These are phyloP conservation scores for Tetragonisca angustula DNA, from an alignment of 2,888 invertebrate genomes.

Conservation along the genomic window DNA sequence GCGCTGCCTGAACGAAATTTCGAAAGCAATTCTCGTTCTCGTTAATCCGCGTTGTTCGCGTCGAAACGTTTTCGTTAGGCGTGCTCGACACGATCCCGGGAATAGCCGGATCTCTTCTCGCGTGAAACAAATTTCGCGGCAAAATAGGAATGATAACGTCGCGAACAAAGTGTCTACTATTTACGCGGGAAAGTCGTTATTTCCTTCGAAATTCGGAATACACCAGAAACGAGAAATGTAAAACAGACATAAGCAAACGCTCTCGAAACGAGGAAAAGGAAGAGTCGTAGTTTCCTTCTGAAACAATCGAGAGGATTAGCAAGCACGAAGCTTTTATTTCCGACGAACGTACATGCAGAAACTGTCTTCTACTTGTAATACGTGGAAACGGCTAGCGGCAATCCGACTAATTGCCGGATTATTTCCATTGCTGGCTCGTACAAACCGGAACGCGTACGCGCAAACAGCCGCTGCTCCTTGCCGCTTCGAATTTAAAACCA, in stretches of 20 bases:
- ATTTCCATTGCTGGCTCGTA: background rate
- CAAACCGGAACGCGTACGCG: background rate
- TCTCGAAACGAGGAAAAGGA: no score
- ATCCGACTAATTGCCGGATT: background rate
- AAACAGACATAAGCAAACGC: no score
- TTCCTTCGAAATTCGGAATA: no score
- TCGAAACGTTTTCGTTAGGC: background rate
- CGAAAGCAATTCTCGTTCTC: slow-evolving; percentile 22
- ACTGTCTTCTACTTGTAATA: background rate
- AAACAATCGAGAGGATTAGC: background rate
- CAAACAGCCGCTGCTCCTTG: background rate
- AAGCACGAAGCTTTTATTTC: background rate
- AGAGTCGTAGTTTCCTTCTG: background rate
- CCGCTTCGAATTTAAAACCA: background rate
- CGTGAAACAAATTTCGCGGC: background rate
- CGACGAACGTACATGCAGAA: background rate
- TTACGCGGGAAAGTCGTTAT: no score
- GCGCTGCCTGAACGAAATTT: slow-evolving; percentile 8
- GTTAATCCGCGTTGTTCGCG: slow-evolving; percentile 1
- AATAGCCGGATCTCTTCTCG: no score
- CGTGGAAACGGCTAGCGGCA: background rate
- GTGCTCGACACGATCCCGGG: background rate
- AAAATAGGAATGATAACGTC: no score
- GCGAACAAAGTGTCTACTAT: background rate
- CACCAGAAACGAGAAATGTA: no score